These are phyloP conservation scores for Schizopygopsis malacanthus DNA, from an alignment of 2,797 vertebrate genomes.

Conservation along the genomic window DNA sequence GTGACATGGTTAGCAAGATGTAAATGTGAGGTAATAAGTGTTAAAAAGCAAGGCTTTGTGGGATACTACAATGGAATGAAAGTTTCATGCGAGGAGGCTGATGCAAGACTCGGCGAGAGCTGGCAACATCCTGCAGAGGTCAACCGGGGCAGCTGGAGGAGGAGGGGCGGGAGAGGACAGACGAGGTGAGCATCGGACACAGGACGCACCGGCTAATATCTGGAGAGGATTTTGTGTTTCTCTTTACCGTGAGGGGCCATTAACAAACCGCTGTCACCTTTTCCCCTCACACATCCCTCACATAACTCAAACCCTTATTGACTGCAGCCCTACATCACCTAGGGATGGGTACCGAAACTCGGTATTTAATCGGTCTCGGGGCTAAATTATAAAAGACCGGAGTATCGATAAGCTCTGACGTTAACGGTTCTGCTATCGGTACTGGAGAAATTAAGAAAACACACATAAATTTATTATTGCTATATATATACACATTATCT, in stretches of 20 bases:
- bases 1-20: not conserved
- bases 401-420: too few relatives aligned
- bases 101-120: slow-evolving; percentile 57
- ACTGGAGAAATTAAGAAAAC: too few relatives aligned
- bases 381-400: too few relatives aligned
- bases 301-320: slow-evolving; percentile 8
- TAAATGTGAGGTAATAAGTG: slow-evolving; percentile 8
- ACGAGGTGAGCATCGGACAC: slow-evolving; percentile 24
- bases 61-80: slow-evolving; percentile 50
- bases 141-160: slow-evolving; percentile 8
- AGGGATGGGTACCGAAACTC: too few relatives aligned
- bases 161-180: slow-evolving; percentile 9
- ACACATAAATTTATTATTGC: too few relatives aligned
- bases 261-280: slow-evolving; percentile 12
- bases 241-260: slow-evolving; percentile 30
- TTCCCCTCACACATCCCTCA: slow-evolving; percentile 5
- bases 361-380: too few relatives aligned
- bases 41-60: slow-evolving; percentile 20
- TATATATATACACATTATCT: too few relatives aligned
- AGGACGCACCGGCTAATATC: slow-evolving; percentile 23
- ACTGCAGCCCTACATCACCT: slow-evolving; percentile 10
- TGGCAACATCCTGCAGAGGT: slow-evolving; percentile 57
- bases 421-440: too few relatives aligned
- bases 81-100: slow-evolving; percentile 56
- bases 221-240: slow-evolving; percentile 37